phyloP scores from a whole-genome alignment of 2,797 vertebrate species.

The Amblyopsis hoosieri region DNA sequence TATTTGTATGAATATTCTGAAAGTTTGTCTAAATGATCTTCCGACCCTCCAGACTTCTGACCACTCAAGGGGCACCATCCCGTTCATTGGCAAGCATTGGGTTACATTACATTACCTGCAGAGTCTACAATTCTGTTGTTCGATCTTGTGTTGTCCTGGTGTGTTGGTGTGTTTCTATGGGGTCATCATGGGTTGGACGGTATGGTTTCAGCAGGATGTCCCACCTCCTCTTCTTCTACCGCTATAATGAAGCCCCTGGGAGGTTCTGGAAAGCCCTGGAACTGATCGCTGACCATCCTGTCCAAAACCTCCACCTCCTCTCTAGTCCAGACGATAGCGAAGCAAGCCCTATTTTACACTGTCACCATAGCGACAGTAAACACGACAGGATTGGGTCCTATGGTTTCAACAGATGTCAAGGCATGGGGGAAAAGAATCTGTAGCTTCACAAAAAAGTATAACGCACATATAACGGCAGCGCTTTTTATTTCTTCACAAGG shows the following conservation, averaged over 20 bases:
- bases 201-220: constrained; percentile 89
- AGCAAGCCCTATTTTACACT: constrained; percentile 54
- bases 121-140: constrained; percentile 5
- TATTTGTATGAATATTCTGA: too few species aligned
- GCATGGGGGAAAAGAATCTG: constrained; percentile 33
- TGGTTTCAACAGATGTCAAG: constrained; percentile 71
- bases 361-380: constrained; percentile 59
- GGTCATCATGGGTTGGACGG: constrained; percentile 81
- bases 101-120: background rate
- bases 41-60: too few species aligned
- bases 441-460: constrained; percentile 38
- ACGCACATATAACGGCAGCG: constrained; percentile 31
- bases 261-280: constrained; percentile 88
- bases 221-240: constrained; percentile 77
- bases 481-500: too few species aligned
- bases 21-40: too few species aligned
- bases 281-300: constrained; percentile 85
- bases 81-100: too few species aligned
- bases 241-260: constrained; percentile 92
- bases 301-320: constrained; percentile 82
- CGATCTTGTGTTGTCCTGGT: constrained; percentile 60
- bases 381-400: constrained; percentile 64
- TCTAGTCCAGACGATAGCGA: constrained; percentile 62
- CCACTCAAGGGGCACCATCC: too few species aligned
- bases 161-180: constrained; percentile 66